Conservation (phyloP, 2,797 vertebrate species). For the Dryobates pubescens region DNA sequence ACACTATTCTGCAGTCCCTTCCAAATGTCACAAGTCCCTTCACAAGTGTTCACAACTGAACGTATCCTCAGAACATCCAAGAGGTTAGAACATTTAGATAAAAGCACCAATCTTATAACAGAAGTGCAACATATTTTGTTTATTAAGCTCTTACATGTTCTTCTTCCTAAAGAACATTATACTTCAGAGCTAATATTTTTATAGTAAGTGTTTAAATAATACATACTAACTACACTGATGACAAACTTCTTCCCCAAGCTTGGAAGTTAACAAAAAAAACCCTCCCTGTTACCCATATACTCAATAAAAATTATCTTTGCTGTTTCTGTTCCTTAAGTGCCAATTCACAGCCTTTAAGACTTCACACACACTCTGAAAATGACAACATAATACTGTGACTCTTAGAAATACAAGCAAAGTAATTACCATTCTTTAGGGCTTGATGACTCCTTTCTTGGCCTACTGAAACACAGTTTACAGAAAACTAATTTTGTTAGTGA, state of each 20-base stretch:
- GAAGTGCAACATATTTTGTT: background rate
- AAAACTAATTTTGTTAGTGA: background rate
- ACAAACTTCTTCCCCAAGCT: background rate
- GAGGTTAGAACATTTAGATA: background rate
- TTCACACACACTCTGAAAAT: background rate
- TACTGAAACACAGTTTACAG: background rate
- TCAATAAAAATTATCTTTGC: background rate
- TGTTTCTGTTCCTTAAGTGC: background rate
- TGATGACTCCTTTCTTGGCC: background rate
- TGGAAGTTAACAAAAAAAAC: background rate
- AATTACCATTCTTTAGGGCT: background rate
- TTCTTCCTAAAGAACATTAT: background rate
- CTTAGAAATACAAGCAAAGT: background rate
- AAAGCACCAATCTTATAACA: background rate
- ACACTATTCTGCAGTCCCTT: background rate
- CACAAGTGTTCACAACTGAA: background rate
- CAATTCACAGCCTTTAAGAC: background rate
- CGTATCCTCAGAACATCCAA: background rate
- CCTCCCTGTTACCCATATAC: background rate
- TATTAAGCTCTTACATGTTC: background rate
- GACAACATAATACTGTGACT: background rate
- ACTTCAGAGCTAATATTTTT: background rate
- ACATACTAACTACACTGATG: background rate
- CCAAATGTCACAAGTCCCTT: background rate
- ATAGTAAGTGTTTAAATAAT: background rate